phyloP scores from a whole-genome alignment of 2,113 vertebrate species.

The Melanotaenia duboulayi region DNA sequence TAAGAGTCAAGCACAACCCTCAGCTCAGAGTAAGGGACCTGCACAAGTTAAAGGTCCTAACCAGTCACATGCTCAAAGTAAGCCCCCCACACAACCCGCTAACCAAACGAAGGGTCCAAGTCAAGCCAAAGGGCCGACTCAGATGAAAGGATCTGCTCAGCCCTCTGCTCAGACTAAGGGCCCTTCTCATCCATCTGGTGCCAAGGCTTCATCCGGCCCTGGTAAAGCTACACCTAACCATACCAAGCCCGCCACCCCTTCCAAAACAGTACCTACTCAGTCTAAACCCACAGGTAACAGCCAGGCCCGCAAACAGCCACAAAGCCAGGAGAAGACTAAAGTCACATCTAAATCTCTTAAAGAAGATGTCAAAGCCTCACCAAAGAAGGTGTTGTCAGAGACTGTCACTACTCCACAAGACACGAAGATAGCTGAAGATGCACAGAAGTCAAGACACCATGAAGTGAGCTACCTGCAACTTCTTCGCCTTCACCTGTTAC shows the following conservation, averaged over 20 bases:
- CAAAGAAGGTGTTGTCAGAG: conserved; percentile 82
- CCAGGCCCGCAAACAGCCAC: conserved; percentile 79
- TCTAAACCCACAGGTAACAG: conserved; percentile 77
- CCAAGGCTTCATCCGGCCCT: conserved; percentile 72
- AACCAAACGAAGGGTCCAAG: conserved; percentile 60
- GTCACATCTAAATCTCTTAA: conserved; percentile 76
- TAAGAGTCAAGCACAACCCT: conserved; percentile 65
- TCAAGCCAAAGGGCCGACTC: conserved; percentile 67
- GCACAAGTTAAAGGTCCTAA: conserved; percentile 74
- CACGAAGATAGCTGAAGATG: conserved; percentile 81
- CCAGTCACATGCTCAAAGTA: conserved; percentile 66
- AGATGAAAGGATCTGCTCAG: conserved; percentile 66
- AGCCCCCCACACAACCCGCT: conserved; percentile 50
- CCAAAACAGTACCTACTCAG: conserved; percentile 74
- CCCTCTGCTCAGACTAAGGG: conserved; percentile 66
- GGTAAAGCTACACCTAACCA: conserved; percentile 72
- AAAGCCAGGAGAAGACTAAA: conserved; percentile 80
- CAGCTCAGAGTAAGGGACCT: conserved; percentile 69
- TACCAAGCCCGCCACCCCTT: conserved; percentile 57
- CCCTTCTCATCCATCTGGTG: conserved; percentile 53
- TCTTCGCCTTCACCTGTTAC: conserved; percentile 75
- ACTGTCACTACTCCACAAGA: conserved; percentile 80
- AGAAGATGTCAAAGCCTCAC: conserved; percentile 78
- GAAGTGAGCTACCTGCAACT: conserved; percentile 90
- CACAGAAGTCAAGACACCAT: conserved; percentile 86